Evolutionary conservation across 2,888 invertebrate genomes (phyloP).

Genomic region (Fissipunctia ypsillon): DNA sequence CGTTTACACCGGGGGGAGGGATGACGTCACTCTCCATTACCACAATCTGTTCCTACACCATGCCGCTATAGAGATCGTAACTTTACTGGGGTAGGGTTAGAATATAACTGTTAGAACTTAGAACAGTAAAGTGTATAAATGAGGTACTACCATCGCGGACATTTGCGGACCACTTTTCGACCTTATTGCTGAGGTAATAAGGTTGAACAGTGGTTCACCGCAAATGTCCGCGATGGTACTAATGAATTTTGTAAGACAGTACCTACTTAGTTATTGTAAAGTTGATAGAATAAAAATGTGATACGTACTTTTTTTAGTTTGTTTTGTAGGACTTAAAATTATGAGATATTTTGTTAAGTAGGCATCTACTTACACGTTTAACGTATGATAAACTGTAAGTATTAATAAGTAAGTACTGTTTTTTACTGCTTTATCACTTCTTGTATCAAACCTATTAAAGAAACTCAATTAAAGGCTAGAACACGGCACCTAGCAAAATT

Average conservation of each 20-base stretch:
- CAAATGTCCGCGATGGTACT: too few relatives aligned
- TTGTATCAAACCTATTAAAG: not conserved
- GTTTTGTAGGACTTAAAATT: not conserved
- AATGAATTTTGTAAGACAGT: slow-evolving; percentile 13
- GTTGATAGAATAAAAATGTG: not conserved
- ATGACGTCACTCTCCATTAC: slow-evolving; percentile 67
- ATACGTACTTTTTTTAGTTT: not conserved
- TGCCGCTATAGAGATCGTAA: slow-evolving; percentile 40
- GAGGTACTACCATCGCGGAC: too few relatives aligned
- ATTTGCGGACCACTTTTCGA: too few relatives aligned
- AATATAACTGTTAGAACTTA: slow-evolving; percentile 24
- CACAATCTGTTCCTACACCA: slow-evolving; percentile 61
- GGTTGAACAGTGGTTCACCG: too few relatives aligned
- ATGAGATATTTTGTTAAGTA: not conserved
- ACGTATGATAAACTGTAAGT: too few relatives aligned
- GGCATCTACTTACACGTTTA: too few relatives aligned
- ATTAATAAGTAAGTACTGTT: too few relatives aligned
- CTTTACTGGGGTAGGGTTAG: slow-evolving; percentile 57
- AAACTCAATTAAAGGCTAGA: too few relatives aligned
- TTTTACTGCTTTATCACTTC: too few relatives aligned
- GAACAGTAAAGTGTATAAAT: slow-evolving; percentile 8
- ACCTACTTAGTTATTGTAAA: not conserved
- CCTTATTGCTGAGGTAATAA: too few relatives aligned
- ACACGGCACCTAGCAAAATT: slow-evolving; percentile 37
- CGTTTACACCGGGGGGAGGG: slow-evolving; percentile 50